Percentiles rank a stretch among this genome's conserved stretches.
Evolutionary conservation across 2,113 vertebrate genomes (phyloP).

Genomic region (Spermophilus dauricus): DNA sequence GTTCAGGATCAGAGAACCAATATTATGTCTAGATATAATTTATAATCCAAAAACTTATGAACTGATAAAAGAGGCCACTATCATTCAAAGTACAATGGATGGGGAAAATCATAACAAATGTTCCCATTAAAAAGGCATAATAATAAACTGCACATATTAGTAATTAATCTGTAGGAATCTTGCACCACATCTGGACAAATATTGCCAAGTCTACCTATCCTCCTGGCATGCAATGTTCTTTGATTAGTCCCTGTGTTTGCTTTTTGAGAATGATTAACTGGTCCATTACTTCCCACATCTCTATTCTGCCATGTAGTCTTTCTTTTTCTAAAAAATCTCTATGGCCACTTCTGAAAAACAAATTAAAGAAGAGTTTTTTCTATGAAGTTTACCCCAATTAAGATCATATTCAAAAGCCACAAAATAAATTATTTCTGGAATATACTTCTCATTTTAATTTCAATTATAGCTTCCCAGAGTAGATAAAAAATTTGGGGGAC

Average conservation of each 20-base stretch:
- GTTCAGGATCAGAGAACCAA: neutral
- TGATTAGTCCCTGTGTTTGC: neutral
- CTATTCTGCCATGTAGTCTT: neutral
- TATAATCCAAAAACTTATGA: neutral
- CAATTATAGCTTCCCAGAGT: neutral
- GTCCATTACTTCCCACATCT: neutral
- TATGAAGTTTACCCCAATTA: slow-evolving; percentile 11
- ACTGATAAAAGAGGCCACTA: neutral
- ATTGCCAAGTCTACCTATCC: neutral
- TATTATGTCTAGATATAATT: neutral
- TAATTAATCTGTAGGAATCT: neutral
- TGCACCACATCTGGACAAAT: neutral
- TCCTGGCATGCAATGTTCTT: neutral
- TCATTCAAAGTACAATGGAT: neutral
- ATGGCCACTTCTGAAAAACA: neutral
- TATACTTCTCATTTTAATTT: neutral
- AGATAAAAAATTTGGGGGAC: neutral
- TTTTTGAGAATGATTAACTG: neutral
- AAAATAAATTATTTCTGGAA: neutral
- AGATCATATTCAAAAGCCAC: neutral
- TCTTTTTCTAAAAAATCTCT: neutral
- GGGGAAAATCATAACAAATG: neutral
- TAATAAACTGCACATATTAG: neutral
- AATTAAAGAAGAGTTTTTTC: neutral
- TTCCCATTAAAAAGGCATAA: neutral